Conservation (phyloP, 2,888 invertebrate species). For the Apodemia mormo region DNA sequence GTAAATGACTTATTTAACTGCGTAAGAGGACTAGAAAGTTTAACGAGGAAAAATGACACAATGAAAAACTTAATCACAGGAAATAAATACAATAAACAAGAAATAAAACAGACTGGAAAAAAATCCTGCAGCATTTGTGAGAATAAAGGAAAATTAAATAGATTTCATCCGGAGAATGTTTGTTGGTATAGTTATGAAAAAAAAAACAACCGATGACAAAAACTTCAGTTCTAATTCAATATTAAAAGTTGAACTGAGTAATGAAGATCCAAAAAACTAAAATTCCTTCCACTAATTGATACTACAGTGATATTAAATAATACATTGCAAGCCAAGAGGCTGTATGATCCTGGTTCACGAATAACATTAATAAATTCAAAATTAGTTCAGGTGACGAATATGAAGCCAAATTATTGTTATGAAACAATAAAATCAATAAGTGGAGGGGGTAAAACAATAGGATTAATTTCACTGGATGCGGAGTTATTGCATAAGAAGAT, state of each 20-base stretch:
- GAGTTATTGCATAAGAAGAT: slow-evolving; percentile 19
- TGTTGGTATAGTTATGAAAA: slow-evolving; percentile 33
- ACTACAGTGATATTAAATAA: slow-evolving; percentile 38
- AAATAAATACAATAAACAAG: slow-evolving; percentile 9
- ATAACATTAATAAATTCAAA: slow-evolving; percentile 29
- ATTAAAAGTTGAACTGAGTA: slow-evolving; percentile 33
- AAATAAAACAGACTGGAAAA: slow-evolving; percentile 29
- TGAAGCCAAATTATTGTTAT: slow-evolving; percentile 19
- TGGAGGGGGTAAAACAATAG: slow-evolving; percentile 24
- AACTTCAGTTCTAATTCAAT: slow-evolving; percentile 26
- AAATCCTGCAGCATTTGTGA: slow-evolving; percentile 31
- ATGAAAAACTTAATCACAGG: slow-evolving; percentile 5
- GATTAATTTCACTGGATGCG: slow-evolving; percentile 24
- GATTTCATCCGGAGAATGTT: slow-evolving; percentile 31
- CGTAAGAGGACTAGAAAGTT: slow-evolving; percentile 28
- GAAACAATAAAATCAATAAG: slow-evolving; percentile 25
- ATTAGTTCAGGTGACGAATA: slow-evolving; percentile 22
- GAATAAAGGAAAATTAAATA: slow-evolving; percentile 30
- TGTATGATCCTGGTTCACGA: slow-evolving; percentile 27
- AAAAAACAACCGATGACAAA: not conserved
- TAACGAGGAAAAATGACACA: slow-evolving; percentile 21
- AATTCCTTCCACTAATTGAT: slow-evolving; percentile 37
- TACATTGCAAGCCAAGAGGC: slow-evolving; percentile 33
- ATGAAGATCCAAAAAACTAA: slow-evolving; percentile 40
- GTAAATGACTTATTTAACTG: slow-evolving; percentile 31